Evolutionary conservation across 1,140 invertebrate species (phyloP).

Genomic region (Drosophila sturtevanti): DNA sequence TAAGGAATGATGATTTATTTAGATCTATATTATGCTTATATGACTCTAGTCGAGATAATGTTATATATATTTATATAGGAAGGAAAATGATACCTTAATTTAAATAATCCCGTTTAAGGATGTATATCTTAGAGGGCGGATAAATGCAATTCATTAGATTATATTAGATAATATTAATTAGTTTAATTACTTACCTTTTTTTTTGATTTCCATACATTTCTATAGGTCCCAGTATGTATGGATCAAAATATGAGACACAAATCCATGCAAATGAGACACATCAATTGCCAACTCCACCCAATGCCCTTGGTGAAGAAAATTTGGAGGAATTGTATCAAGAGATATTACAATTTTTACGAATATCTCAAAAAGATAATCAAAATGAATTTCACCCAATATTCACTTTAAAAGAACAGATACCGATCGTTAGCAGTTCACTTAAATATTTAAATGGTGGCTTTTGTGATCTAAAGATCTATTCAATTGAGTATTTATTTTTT

Average conservation of each 20-base stretch:
- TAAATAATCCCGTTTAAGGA: too few relatives aligned
- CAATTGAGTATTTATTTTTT: conserved; percentile 37
- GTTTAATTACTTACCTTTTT: too few relatives aligned
- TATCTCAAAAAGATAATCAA: neutral
- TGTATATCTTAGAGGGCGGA: too few relatives aligned
- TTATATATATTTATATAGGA: too few relatives aligned
- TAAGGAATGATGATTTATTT: too few relatives aligned
- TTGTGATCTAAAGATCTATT: conserved; percentile 20
- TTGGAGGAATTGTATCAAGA: conserved; percentile 14
- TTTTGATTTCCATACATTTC: neutral
- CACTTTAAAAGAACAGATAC: conserved; percentile 16
- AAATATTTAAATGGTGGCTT: conserved; percentile 13
- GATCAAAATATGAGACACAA: conserved; percentile 1
- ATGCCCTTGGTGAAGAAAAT: conserved; percentile 30
- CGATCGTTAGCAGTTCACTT: conserved; percentile 14
- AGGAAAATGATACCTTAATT: too few relatives aligned
- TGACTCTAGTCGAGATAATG: too few relatives aligned
- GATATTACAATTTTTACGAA: conserved; percentile 20
- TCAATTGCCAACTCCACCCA: conserved; percentile 33
- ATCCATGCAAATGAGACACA: conserved; percentile 20
- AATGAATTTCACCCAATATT: conserved; percentile 22
- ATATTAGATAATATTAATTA: too few relatives aligned
- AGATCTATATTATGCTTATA: too few relatives aligned
- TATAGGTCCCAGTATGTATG: conserved; percentile 22
- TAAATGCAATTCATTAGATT: too few relatives aligned